phyloP scores from a whole-genome alignment of 2,113 vertebrate species.

The Calyptommatus sinebrachiatus region DNA sequence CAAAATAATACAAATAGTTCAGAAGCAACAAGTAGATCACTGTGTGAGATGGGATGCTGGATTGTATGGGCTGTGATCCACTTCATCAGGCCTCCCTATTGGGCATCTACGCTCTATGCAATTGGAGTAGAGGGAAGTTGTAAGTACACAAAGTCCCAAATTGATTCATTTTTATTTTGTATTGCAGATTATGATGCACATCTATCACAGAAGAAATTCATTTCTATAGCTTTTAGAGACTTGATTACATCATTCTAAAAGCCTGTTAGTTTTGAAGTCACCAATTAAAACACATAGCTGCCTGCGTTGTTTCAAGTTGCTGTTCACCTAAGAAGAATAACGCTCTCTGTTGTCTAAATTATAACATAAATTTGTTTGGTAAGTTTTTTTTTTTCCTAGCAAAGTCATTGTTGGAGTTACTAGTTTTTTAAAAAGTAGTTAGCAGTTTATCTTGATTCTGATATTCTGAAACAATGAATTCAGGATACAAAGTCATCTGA shows the following conservation, averaged over 20 bases:
- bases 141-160: not conserved
- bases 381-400: constrained; percentile 51
- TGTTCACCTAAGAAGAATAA: constrained; percentile 63
- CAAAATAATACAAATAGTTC: too few relatives aligned
- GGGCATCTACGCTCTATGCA: too few relatives aligned
- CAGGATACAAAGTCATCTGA: not conserved
- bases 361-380: constrained; percentile 73
- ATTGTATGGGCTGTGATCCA: too few relatives aligned
- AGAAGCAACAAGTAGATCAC: too few relatives aligned
- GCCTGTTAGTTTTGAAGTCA: constrained; percentile 91
- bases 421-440: not conserved
- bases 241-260: constrained; percentile 93
- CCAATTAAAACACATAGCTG: constrained; percentile 65
- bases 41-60: too few relatives aligned
- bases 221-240: constrained; percentile 96
- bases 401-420: not conserved
- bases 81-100: too few relatives aligned
- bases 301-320: constrained; percentile 73
- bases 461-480: not conserved
- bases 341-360: constrained; percentile 57
- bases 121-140: not conserved
- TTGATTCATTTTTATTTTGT: constrained; percentile 28
- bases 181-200: constrained; percentile 89
- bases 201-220: constrained; percentile 92
- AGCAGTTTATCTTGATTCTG: not conserved